Evolutionary conservation across 2,888 invertebrate genomes (phyloP).

Genomic region (Phymatocera aterrima): DNA sequence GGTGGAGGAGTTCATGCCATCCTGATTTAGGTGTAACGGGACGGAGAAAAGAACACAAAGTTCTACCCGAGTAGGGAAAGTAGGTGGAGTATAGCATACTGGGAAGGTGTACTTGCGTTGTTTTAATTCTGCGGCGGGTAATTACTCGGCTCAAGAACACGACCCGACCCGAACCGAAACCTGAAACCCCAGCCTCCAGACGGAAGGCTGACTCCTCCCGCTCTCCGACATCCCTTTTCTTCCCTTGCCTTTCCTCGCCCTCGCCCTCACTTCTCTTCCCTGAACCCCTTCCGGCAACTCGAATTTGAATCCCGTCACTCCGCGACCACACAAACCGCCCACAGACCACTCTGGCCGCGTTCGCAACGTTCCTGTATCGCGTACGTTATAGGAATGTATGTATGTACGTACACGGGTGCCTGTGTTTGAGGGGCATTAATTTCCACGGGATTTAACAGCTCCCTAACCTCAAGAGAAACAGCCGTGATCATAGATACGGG

Average conservation of each 20-base stretch:
- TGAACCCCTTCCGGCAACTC: not conserved
- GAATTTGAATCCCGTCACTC: constrained; percentile 33
- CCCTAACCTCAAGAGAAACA: no score
- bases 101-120: no score
- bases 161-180: no score
- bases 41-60: not conserved
- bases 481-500: no score
- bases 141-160: constrained; percentile 37
- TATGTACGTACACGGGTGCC: no score
- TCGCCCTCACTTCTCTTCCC: not conserved
- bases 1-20: no score
- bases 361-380: not conserved
- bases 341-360: not conserved
- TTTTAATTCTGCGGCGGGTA: constrained; percentile 8
- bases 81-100: no score
- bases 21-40: no score
- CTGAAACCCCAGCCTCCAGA: no score
- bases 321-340: constrained; percentile 5
- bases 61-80: no score
- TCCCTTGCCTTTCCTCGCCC: not conserved
- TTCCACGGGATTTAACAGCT: no score
- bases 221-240: not conserved
- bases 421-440: no score
- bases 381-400: not conserved
- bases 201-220: not conserved